Evolutionary conservation across 2,888 invertebrate species (phyloP).

Genomic region (Chromoteleia sp.): DNA sequence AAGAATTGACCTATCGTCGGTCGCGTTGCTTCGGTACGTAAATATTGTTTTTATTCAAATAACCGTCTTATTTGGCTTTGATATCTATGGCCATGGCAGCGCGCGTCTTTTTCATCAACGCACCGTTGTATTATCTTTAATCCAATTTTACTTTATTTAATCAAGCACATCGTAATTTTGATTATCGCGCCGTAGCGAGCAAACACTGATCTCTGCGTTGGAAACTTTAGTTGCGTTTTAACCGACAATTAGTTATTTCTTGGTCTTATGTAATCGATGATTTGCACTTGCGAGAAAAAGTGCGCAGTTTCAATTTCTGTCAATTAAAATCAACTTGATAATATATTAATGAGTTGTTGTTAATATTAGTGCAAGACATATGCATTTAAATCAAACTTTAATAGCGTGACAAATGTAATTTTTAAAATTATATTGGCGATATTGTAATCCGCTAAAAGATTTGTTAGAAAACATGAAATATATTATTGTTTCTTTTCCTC

Average conservation of each 20-base stretch:
- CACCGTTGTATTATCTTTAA: conserved; percentile 43
- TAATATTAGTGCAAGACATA: too few relatives aligned
- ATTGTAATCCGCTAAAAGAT: too few relatives aligned
- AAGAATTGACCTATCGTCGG: too few relatives aligned
- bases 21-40: background rate
- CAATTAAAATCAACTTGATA: background rate
- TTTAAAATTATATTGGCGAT: too few relatives aligned
- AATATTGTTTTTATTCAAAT: conserved; percentile 41
- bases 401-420: too few relatives aligned
- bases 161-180: conserved; percentile 49
- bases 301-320: conserved; percentile 4
- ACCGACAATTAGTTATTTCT: conserved; percentile 5
- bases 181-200: conserved; percentile 38
- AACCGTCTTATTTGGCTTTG: conserved; percentile 9
- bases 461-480: too few relatives aligned
- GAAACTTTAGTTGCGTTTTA: conserved; percentile 36
- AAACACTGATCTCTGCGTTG: conserved; percentile 26
- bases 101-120: conserved; percentile 41
- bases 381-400: too few relatives aligned
- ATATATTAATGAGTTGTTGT: too few relatives aligned
- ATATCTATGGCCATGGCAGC: conserved; percentile 56
- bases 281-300: conserved; percentile 31
- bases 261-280: conserved; percentile 28
- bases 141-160: conserved; percentile 58
- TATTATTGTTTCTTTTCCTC: too few relatives aligned